A percentile compares a stretch with the other conserved stretches of the same genome.
Evolutionary conservation across 2,113 vertebrate genomes (phyloP).

Genomic region (Calidris pygmaea): DNA sequence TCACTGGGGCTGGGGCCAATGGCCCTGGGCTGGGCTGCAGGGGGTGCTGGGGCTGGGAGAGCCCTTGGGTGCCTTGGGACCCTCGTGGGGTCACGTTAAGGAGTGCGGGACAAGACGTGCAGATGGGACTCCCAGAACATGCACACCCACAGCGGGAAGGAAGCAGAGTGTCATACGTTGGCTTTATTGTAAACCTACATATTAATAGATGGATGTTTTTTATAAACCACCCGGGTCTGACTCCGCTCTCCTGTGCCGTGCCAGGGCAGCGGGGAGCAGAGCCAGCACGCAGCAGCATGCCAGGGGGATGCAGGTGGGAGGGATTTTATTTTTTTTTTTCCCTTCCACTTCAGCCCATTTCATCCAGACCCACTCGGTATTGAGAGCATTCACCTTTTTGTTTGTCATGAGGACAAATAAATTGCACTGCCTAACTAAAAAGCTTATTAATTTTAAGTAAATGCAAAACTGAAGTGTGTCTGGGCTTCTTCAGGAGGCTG

Average conservation of each 20-base stretch:
- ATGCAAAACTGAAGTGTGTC: background rate
- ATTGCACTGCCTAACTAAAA: background rate
- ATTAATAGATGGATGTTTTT: background rate
- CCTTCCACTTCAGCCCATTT: background rate
- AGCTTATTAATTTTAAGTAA: conserved; percentile 25
- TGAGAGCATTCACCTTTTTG: background rate
- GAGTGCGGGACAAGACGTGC: rapidly evolving
- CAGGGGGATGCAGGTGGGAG: rapidly evolving
- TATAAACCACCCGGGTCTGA: background rate
- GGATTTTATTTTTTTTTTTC: background rate
- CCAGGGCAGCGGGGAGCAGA: background rate
- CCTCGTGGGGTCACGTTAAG: rapidly evolving
- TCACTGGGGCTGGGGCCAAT: too few species aligned
- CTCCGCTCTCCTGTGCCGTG: background rate
- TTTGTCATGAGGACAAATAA: background rate
- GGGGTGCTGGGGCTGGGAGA: background rate
- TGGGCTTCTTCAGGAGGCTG: conserved; percentile 27
- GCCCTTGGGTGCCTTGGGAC: rapidly evolving
- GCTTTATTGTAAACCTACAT: background rate
- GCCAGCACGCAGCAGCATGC: background rate
- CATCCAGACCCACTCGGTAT: background rate
- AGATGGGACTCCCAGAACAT: rapidly evolving
- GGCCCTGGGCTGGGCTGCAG: background rate
- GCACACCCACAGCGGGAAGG: rapidly evolving
- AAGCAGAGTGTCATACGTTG: rapidly evolving